phyloP scores from a whole-genome alignment of 2,888 invertebrate genomes.

The Venusia cambrica region DNA sequence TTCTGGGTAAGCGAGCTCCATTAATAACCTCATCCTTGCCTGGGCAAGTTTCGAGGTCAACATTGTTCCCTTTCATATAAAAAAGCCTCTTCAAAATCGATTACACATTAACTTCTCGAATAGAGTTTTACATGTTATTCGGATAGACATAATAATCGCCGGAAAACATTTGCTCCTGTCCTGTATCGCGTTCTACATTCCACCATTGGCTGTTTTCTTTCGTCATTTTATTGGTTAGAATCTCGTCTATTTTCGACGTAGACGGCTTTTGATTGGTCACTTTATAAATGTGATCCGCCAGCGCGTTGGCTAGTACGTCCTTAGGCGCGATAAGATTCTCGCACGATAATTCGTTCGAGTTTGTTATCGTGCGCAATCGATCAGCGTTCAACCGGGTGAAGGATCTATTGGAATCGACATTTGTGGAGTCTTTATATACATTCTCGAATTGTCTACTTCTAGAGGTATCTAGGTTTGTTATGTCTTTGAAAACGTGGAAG shows the following conservation, averaged over 20 bases:
- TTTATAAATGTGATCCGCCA: constrained; percentile 75
- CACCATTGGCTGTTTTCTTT: constrained; percentile 62
- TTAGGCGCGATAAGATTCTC: constrained; percentile 71
- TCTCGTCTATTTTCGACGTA: constrained; percentile 68
- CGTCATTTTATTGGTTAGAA: constrained; percentile 70
- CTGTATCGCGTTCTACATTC: constrained; percentile 55
- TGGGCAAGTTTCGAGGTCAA: constrained; percentile 4
- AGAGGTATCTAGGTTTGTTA: constrained; percentile 21
- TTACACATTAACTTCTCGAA: constrained; percentile 6
- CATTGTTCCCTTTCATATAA: constrained; percentile 16
- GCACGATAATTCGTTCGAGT: constrained; percentile 54
- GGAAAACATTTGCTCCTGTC: constrained; percentile 54
- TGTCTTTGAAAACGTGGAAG: constrained; percentile 32
- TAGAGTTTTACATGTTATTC: constrained; percentile 37
- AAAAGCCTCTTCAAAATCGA: constrained; percentile 19
- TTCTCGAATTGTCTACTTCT: constrained; percentile 9
- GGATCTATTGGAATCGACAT: constrained; percentile 59
- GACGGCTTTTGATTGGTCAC: constrained; percentile 78
- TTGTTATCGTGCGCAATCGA: constrained; percentile 59
- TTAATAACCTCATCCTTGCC: constrained; percentile 2
- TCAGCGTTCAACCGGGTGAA: constrained; percentile 73
- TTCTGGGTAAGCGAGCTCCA: no score
- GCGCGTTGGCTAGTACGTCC: constrained; percentile 66
- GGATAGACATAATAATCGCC: constrained; percentile 62
- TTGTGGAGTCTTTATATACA: constrained; percentile 59